Evolutionary conservation across 2,113 vertebrate species (phyloP).

Genomic region (Anarhynchus alexandrinus): DNA sequence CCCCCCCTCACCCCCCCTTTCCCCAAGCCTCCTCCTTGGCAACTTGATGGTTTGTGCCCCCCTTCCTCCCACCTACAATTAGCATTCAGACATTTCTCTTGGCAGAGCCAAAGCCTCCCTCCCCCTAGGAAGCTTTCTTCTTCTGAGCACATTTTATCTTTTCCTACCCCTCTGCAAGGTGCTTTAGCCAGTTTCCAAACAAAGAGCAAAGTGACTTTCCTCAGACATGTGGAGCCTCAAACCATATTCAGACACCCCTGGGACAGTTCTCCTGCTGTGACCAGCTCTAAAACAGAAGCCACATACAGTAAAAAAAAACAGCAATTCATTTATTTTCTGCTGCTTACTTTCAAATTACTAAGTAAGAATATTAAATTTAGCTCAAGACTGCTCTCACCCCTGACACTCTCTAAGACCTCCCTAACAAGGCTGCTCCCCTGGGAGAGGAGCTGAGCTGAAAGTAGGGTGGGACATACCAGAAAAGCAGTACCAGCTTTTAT

Average conservation of each 20-base stretch:
- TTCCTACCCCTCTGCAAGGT: slow-evolving; percentile 36
- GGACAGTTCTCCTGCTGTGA: slow-evolving; percentile 5
- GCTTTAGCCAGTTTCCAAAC: slow-evolving; percentile 46
- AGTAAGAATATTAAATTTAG: background rate
- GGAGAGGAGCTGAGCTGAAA: background rate
- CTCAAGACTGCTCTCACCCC: background rate
- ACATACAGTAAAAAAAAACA: background rate
- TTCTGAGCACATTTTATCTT: slow-evolving; percentile 45
- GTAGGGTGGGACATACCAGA: background rate
- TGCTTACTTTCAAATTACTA: background rate
- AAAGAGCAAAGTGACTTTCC: slow-evolving; percentile 55
- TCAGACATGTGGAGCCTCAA: slow-evolving; percentile 30
- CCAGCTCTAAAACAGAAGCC: background rate
- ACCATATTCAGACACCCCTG: background rate
- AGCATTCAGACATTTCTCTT: slow-evolving; percentile 32
- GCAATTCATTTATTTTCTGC: background rate
- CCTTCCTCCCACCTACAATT: slow-evolving; percentile 49
- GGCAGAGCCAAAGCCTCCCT: slow-evolving; percentile 31
- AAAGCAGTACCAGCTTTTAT: background rate
- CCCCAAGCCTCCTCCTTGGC: slow-evolving; percentile 8
- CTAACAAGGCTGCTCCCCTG: background rate
- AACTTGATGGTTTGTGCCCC: background rate
- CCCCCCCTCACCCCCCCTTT: background rate
- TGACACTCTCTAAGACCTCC: background rate
- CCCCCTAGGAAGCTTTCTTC: slow-evolving; percentile 40